Evolutionary conservation across 1,140 invertebrate genomes (phyloP), one percentile per base, ranked within the genome.

Genomic region (Anadara kagoshimensis): DNA sequence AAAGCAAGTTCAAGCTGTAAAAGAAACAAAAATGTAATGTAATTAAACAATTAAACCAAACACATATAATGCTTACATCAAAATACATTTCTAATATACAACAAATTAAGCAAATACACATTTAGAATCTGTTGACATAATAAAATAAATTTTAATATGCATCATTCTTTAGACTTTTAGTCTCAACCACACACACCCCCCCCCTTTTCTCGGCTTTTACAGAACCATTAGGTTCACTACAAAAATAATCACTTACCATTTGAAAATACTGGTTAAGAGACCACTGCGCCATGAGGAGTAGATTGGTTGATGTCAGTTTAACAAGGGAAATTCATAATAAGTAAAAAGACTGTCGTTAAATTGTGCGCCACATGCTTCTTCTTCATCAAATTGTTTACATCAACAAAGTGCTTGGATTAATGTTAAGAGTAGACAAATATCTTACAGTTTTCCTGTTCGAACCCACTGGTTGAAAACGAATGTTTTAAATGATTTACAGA

Each of bases 1-100:
- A 73, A 20, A 14, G 75, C 75, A 49, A 78, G 75, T 62, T 75
- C 63, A 24, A 78, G 18, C 79, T 80, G 62, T 10, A 63, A 67
- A 41, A 63, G 29, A 70, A 54, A n/a, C 58, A 22, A 68, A 44
- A 14, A 22, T 24, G 7, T 62, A 47, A 47, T 47, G 8, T 47
- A 47, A 47, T 10, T 8, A 10, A 47, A 16, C 45, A 47, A 16
- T 10, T 16, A 47, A 47, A 10, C 16, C 16, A 16, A 16, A 10
- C 8, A 8, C 8, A 16, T 16, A 47, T 47, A 16, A 47, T 47
- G 8, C 16, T 16, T 47, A 47, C 45, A 8, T 47, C 8, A 10
- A 47, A 16, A 10, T 47, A 8, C 8, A 47, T 16, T 10, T 47
- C 16, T 47, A 8, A 8, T 47, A 47, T 47, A 47, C 45, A 47